phyloP scores from a whole-genome alignment of 2,888 invertebrate species.

The Lathronympha strigana region DNA sequence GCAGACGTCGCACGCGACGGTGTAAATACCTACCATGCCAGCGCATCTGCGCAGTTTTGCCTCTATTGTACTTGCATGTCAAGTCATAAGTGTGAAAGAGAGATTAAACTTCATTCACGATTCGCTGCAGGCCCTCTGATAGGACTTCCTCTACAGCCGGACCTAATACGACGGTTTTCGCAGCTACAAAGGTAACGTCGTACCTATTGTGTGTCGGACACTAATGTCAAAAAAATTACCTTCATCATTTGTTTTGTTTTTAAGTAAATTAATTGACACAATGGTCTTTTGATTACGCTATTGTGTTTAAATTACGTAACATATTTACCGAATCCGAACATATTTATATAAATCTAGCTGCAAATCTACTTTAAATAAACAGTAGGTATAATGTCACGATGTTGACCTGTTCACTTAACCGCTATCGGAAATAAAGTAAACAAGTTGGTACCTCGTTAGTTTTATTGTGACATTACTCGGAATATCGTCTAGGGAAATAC shows the following conservation, averaged over 20 bases:
- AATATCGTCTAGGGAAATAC: background rate
- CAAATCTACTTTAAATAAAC: background rate
- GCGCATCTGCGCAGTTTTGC: too few relatives aligned
- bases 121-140: too few relatives aligned
- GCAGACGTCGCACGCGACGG: background rate
- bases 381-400: too few relatives aligned
- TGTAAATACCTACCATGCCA: too few relatives aligned
- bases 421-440: background rate
- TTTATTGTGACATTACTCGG: background rate
- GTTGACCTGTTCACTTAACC: background rate
- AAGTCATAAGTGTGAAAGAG: too few relatives aligned
- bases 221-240: background rate
- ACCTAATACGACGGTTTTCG: too few relatives aligned
- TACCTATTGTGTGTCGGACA: too few relatives aligned
- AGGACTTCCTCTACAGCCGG: slow-evolving; percentile 2
- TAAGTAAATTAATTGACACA: background rate
- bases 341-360: background rate
- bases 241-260: background rate
- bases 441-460: background rate
- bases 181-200: too few relatives aligned
- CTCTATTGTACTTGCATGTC: too few relatives aligned
- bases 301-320: slow-evolving; percentile 4
- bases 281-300: background rate
- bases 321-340: background rate
- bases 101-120: too few relatives aligned